Evolutionary conservation across 1,140 invertebrate species (phyloP).

Genomic region (Cephus cinctus): DNA sequence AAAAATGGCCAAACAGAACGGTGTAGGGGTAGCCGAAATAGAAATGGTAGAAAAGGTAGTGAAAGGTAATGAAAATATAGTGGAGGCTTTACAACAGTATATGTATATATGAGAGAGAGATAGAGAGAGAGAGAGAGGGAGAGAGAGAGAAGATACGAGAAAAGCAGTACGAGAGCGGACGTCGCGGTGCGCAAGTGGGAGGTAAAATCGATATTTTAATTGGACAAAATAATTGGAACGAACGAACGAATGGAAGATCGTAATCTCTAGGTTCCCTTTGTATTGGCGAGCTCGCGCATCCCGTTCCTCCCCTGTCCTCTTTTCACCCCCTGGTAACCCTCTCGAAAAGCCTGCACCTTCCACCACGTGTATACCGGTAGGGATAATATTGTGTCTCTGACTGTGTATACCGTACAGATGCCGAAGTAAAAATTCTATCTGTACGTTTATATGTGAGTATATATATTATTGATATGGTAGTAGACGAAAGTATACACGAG

Average conservation of each 20-base stretch:
- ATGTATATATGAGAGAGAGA: no score
- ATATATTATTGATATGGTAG: no score
- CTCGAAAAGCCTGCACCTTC: background rate
- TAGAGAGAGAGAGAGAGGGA: slow-evolving; percentile 5
- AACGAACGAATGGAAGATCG: slow-evolving; percentile 53
- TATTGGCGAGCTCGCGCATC: slow-evolving; percentile 34
- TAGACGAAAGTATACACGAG: no score
- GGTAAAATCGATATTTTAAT: slow-evolving; percentile 57
- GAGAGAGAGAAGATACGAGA: slow-evolving; percentile 23
- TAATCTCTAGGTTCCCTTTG: slow-evolving; percentile 46
- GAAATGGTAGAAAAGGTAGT: no score
- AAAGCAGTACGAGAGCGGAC: slow-evolving; percentile 30
- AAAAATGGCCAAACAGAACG: no score
- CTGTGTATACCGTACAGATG: no score
- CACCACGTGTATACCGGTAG: no score
- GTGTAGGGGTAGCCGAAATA: no score
- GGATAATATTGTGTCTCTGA: no score
- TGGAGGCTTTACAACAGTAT: no score
- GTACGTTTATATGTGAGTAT: background rate
- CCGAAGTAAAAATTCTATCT: no score
- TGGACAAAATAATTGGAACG: slow-evolving; percentile 57
- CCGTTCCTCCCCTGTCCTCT: slow-evolving; percentile 20
- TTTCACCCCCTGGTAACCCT: slow-evolving; percentile 12
- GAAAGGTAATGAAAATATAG: no score
- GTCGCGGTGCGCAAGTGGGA: slow-evolving; percentile 21